Base-by-base conservation (phyloP, 2,888 invertebrate species). In the Melieria crassipennis region DNA sequence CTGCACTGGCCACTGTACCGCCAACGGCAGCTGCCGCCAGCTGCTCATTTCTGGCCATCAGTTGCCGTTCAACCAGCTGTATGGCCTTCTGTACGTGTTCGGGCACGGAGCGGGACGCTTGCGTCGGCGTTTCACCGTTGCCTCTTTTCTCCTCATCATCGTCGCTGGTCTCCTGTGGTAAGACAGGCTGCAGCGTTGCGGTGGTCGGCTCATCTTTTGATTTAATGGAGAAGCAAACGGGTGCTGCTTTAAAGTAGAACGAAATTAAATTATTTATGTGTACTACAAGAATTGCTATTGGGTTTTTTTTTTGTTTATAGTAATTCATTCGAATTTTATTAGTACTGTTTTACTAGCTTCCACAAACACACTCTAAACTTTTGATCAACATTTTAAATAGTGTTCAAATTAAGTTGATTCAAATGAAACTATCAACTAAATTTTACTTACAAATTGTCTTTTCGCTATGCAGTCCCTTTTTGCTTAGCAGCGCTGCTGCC, bases 161-260 rank as follows among this genome's bases (percentile, higher is more conserved):
- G n/a, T 91, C 90, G 75, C 93, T 93, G 30, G 92, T 92, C 79
- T 94, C 94, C 78, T 93, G 89, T 0, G 93, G 93, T 55, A 95
- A 81, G 5, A 61, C 77, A 67, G 92, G 93, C 83, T 92, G 94
- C 4, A 92, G 89, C 3, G 91, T 85, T 3, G 91, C 86, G 3
- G 89, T 88, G 0, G 89, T 87, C 63, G 91, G 91, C 0, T 91
- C 91, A 71, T 93, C 95, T 82, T 94, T 94, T 0, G 91, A 88
- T 82, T 95, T 95, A 57, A 95, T 94, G 0, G 94, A 95, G 84
- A 95, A 96, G 72, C 94, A 93, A 1, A 96, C 94, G 0, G 94
- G 92, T 9, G 89, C 92, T 92, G 65, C 30, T 30, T 3, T 2
- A 30, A 30, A 30, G 30, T 30, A 30, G 30, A 30, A 30, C 30